Evolutionary conservation across 2,113 vertebrate genomes (phyloP).

Genomic region (Chaetura pelagica): DNA sequence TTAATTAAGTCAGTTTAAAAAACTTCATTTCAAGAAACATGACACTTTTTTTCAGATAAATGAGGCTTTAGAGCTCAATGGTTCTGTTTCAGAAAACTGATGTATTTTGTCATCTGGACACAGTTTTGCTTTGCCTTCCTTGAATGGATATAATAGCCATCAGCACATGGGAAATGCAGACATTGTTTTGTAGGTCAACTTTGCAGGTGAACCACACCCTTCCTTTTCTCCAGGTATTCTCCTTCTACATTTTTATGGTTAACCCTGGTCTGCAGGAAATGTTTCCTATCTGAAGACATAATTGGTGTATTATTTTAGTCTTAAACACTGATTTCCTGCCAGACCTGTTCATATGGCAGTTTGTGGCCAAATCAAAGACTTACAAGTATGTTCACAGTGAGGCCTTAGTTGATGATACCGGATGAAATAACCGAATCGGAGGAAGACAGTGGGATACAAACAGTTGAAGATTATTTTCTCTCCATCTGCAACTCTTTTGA

Average conservation of each 20-base stretch:
- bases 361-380: not conserved
- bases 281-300: slow-evolving; percentile 65
- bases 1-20: not conserved
- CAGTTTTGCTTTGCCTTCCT: not conserved
- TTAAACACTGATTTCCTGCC: slow-evolving; percentile 60
- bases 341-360: slow-evolving; percentile 17
- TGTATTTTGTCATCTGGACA: not conserved
- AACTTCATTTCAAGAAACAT: not conserved
- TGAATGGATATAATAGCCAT: not conserved
- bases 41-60: not conserved
- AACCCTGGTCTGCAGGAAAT: slow-evolving; percentile 42
- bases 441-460: not conserved
- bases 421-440: not conserved
- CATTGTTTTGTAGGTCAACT: not conserved
- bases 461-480: not conserved
- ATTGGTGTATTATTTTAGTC: slow-evolving; percentile 61
- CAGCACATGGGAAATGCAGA: not conserved
- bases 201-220: slow-evolving; percentile 6
- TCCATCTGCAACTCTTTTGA: not conserved
- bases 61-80: not conserved
- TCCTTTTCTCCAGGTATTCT: slow-evolving; percentile 4
- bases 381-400: not conserved
- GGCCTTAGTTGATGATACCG: not conserved
- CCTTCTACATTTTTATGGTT: slow-evolving; percentile 50
- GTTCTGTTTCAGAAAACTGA: not conserved